Evolutionary conservation across 1,140 invertebrate genomes (phyloP), one percentile per base, ranked within the genome.

Genomic region (Tetraneura akinire): DNA sequence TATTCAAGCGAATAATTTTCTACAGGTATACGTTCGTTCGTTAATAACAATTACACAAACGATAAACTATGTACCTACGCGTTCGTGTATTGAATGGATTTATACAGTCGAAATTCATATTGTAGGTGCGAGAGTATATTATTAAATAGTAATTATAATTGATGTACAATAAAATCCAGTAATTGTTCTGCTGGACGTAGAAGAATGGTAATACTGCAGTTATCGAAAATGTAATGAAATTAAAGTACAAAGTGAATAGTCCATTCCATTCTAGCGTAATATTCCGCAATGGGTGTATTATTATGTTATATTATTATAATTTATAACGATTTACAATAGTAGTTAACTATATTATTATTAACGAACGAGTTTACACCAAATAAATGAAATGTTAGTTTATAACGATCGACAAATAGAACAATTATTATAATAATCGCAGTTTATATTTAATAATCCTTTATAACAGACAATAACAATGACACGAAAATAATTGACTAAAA

Each of bases 201-300:
- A 68, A 68, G 42, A 68, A 68, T 68, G 47, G 21, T n/a, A n/a
- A n/a, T n/a, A n/a, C n/a, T n/a, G 47, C 11, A 47, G 18, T 45
- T 23, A 68, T 68, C 45, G 32, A 45, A 68, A 68, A 37, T 68
- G 64, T 45, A 21, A 68, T 45, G 64, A 68, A 68, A 68, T 68
- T 68, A 45, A 62, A 68, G 37, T 45, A 23, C 64, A 45, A 18
- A 21, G 37, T n/a, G 64, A 68, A 68, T 45, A 68, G 37, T 68
- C 64, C n/a, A 45, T 45, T 68, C 64, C n/a, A 45, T 45, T 45
- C 64, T 68, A 68, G 37, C 64, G 32, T 42, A 68, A 42, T 32
- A 32, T 14, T 1, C 4, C 37, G 21, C 29, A 14, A n/a, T n/a
- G n/a, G n/a, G n/a, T n/a, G n/a, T n/a, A n/a, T n/a, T n/a, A n/a